These are phyloP conservation scores for Steromphala cineraria DNA, from an alignment of 2,888 invertebrate genomes.

Conservation along the genomic window DNA sequence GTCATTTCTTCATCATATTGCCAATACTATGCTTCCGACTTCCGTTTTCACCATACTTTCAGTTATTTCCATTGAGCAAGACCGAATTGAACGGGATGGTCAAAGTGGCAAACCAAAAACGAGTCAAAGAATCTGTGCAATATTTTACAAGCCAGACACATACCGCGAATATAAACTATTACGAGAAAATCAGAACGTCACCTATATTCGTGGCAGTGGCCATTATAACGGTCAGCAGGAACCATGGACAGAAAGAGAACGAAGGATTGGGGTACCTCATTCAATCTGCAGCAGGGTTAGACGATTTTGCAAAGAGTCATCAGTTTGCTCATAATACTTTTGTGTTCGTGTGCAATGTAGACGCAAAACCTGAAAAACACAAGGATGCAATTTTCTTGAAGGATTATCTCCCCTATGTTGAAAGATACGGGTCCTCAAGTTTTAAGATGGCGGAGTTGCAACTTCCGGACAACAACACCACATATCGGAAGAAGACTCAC, in stretches of 20 bases:
- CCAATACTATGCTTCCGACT: slow-evolving; percentile 26
- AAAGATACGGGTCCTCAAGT: slow-evolving; percentile 44
- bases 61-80: slow-evolving; percentile 18
- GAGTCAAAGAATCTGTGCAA: slow-evolving; percentile 31
- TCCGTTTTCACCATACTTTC: slow-evolving; percentile 42
- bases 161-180: slow-evolving; percentile 17
- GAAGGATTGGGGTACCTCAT: slow-evolving; percentile 54
- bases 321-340: slow-evolving; percentile 39
- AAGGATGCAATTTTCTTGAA: slow-evolving; percentile 51
- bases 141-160: slow-evolving; percentile 34
- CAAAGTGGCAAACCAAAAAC: slow-evolving; percentile 28
- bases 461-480: background rate
- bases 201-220: slow-evolving; percentile 47
- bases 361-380: slow-evolving; percentile 51
- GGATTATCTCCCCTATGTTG: slow-evolving; percentile 46
- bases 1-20: slow-evolving; percentile 24
- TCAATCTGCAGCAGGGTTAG: slow-evolving; percentile 52
- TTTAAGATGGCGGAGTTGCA: background rate
- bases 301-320: slow-evolving; percentile 22
- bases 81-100: slow-evolving; percentile 27
- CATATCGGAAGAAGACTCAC: slow-evolving; percentile 1
- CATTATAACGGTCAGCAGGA: slow-evolving; percentile 58
- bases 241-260: slow-evolving; percentile 32
- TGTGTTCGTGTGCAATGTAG: slow-evolving; percentile 68
- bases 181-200: background rate